A percentile compares a stretch with the other conserved stretches of the same genome.
phyloP scores from a whole-genome alignment of 2,797 vertebrate genomes.

The Triplophysa yarkandensis region DNA sequence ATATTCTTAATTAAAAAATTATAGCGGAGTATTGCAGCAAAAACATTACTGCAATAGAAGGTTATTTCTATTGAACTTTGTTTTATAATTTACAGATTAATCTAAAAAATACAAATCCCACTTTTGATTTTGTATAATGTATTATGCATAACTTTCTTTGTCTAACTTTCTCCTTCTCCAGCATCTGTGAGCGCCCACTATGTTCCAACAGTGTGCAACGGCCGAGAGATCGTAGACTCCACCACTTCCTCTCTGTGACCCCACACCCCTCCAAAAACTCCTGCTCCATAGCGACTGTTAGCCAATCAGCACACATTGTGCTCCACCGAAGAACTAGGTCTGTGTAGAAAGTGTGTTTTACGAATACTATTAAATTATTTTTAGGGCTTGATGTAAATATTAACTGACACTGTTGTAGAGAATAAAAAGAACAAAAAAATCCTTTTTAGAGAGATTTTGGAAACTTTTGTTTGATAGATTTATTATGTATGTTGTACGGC shows the following conservation, averaged over 20 bases:
- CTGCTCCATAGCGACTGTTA: conserved; percentile 89
- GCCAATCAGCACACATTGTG: conserved; percentile 79
- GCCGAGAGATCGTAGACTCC: conserved; percentile 96
- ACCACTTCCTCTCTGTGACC: conserved; percentile 98
- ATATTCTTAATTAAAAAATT: no score
- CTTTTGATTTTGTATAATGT: neutral
- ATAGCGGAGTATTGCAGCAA: no score
- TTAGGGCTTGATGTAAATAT: conserved; percentile 92
- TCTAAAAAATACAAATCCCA: neutral
- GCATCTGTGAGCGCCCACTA: conserved; percentile 89
- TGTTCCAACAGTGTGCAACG: conserved; percentile 94
- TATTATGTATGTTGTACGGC: conserved; percentile 88
- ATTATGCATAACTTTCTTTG: neutral
- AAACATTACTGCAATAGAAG: no score
- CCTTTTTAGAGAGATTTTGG: conserved; percentile 92
- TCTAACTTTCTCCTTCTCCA: conserved; percentile 62
- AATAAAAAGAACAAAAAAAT: conserved; percentile 81
- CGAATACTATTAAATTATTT: conserved; percentile 97
- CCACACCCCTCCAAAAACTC: conserved; percentile 56
- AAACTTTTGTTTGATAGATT: conserved; percentile 85
- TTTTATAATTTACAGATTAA: neutral
- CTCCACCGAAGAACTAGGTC: conserved; percentile 67
- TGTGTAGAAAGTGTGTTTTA: conserved; percentile 92
- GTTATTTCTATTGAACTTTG: no score
- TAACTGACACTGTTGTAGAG: conserved; percentile 87